phyloP scores from a whole-genome alignment of 2,113 vertebrate species.

The Drymodes brunneopygia region DNA sequence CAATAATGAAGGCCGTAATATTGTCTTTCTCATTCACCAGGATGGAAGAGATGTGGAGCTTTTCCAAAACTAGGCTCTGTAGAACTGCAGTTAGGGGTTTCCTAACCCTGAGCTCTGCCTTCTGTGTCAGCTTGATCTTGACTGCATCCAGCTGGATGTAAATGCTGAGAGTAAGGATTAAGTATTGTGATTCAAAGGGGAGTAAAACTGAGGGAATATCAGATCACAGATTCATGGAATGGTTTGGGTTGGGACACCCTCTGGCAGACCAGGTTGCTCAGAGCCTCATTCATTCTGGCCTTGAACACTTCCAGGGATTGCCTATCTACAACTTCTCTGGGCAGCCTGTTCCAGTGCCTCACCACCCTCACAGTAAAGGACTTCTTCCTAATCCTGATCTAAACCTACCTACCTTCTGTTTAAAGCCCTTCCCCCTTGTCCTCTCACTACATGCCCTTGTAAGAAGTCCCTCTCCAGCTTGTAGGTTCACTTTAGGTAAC shows the following conservation, averaged over 20 bases:
- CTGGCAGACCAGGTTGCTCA: not conserved
- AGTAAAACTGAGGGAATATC: not conserved
- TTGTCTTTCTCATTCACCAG: not conserved
- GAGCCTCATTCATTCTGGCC: not conserved
- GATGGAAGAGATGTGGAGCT: not conserved
- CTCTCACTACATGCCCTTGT: not conserved
- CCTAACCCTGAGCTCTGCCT: not conserved
- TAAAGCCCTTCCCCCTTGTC: not conserved
- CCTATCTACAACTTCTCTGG: not conserved
- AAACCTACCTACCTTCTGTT: not conserved
- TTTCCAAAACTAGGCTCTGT: not conserved
- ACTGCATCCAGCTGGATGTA: not conserved
- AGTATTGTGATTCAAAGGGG: not conserved
- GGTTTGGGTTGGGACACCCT: not conserved
- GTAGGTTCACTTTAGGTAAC: not conserved
- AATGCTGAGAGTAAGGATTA: not conserved
- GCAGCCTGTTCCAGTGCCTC: not conserved
- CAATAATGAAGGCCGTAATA: not conserved
- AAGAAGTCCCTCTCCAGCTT: not conserved
- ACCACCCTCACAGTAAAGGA: not conserved
- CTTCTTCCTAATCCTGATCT: not conserved
- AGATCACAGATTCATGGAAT: not conserved
- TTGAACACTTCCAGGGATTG: not conserved
- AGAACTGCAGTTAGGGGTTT: not conserved
- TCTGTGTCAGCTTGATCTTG: not conserved